These are phyloP conservation scores for Agelas oroides DNA, from an alignment of 37 sponge, comb jelly and placozoan species.

Conservation along the genomic window DNA sequence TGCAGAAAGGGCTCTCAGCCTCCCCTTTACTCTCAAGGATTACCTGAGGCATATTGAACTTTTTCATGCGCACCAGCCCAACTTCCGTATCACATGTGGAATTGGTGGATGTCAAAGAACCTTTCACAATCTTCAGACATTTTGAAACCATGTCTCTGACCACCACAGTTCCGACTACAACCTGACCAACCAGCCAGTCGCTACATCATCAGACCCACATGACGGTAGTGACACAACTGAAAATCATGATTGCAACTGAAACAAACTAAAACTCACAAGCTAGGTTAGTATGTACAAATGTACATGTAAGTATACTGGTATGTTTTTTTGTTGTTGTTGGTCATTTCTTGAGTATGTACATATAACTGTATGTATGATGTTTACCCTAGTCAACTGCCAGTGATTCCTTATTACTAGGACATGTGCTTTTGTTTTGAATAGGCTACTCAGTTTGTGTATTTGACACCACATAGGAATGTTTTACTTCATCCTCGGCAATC, in stretches of 20 bases:
- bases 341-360: too few relatives aligned
- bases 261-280: too few relatives aligned
- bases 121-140: conserved; percentile 20
- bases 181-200: background rate
- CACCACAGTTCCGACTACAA: background rate
- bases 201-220: background rate
- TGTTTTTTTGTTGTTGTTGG: too few relatives aligned
- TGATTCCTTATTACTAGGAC: too few relatives aligned
- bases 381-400: too few relatives aligned
- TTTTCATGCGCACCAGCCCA: conserved; percentile 28
- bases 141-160: conserved; percentile 31
- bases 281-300: background rate
- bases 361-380: too few relatives aligned
- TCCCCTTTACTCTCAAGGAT: too few relatives aligned
- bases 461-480: conserved; percentile 50
- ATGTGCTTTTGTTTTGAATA: too few relatives aligned
- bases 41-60: background rate
- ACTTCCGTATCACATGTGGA: conserved; percentile 23
- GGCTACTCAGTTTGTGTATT: too few relatives aligned
- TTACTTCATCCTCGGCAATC: conserved; percentile 54
- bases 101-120: conserved; percentile 33
- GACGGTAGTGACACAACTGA: too few relatives aligned
- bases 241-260: too few relatives aligned
- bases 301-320: background rate
- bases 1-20: too few relatives aligned